These are phyloP conservation scores for Tinea trinotella DNA, from an alignment of 2,888 invertebrate genomes.

Conservation along the genomic window DNA sequence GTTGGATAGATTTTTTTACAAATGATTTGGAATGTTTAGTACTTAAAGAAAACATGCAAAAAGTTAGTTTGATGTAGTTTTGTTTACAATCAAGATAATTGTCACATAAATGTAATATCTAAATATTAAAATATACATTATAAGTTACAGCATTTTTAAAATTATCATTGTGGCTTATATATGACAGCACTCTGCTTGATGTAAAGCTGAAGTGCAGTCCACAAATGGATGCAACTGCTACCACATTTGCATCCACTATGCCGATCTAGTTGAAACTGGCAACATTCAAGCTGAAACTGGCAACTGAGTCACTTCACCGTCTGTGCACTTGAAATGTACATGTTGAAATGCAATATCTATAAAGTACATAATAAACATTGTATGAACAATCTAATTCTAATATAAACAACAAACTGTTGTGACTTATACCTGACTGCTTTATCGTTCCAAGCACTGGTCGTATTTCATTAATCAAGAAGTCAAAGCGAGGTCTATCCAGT, in stretches of 20 bases:
- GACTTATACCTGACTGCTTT: slow-evolving; percentile 25
- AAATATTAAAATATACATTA: no score
- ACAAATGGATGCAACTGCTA: no score
- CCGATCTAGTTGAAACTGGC: no score
- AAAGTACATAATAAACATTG: slow-evolving; percentile 1
- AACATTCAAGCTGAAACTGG: no score
- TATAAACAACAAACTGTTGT: not conserved
- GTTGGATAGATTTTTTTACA: no score
- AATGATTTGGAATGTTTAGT: not conserved
- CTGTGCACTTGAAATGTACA: no score
- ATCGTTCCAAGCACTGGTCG: slow-evolving; percentile 44
- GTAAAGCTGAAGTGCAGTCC: no score
- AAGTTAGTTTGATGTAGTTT: not conserved
- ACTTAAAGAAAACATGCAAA: not conserved
- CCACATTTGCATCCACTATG: no score
- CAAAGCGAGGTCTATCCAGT: slow-evolving; percentile 51
- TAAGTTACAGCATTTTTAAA: no score
- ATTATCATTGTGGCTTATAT: no score
- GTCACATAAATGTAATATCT: not conserved
- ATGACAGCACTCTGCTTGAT: no score
- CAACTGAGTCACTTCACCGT: no score
- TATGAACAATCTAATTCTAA: not conserved
- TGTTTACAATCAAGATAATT: not conserved
- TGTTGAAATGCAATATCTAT: not conserved
- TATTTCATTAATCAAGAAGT: slow-evolving; percentile 34